These are phyloP conservation scores for Brachyistius frenatus DNA, from an alignment of 2,113 vertebrate genomes.

Conservation along the genomic window DNA sequence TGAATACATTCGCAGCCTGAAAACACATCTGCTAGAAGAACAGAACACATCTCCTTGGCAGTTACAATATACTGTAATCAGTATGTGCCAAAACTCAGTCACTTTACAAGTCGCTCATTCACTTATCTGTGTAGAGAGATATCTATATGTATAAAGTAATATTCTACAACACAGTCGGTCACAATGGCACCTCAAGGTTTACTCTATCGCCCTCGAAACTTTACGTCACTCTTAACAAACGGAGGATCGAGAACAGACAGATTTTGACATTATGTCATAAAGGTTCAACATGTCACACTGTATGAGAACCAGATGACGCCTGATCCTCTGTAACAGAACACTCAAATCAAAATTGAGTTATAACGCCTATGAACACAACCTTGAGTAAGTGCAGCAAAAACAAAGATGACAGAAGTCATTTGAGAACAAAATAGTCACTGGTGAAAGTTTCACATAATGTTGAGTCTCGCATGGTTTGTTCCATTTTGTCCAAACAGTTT, in stretches of 20 bases:
- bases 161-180: constrained; percentile 13
- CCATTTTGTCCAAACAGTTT: constrained; percentile 38
- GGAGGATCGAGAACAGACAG: constrained; percentile 4
- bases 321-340: constrained; percentile 35
- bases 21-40: constrained; percentile 40
- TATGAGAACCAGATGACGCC: constrained; percentile 65
- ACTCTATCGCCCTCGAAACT: not conserved
- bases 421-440: constrained; percentile 48
- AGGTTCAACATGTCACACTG: constrained; percentile 40
- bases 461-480: constrained; percentile 31
- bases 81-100: constrained; percentile 38
- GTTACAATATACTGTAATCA: constrained; percentile 48
- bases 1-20: constrained; percentile 41
- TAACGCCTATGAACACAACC: constrained; percentile 24
- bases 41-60: constrained; percentile 40
- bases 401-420: constrained; percentile 65
- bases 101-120: constrained; percentile 7
- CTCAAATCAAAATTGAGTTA: constrained; percentile 49
- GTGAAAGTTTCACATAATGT: constrained; percentile 24
- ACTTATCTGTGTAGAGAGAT: not conserved
- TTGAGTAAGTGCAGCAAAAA: constrained; percentile 45
- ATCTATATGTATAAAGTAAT: constrained; percentile 6
- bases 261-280: constrained; percentile 43
- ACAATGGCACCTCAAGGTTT: constrained; percentile 6
- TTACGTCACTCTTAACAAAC: constrained; percentile 14